phyloP scores from a whole-genome alignment of 2,888 invertebrate genomes.

The Byasa hedistus region DNA sequence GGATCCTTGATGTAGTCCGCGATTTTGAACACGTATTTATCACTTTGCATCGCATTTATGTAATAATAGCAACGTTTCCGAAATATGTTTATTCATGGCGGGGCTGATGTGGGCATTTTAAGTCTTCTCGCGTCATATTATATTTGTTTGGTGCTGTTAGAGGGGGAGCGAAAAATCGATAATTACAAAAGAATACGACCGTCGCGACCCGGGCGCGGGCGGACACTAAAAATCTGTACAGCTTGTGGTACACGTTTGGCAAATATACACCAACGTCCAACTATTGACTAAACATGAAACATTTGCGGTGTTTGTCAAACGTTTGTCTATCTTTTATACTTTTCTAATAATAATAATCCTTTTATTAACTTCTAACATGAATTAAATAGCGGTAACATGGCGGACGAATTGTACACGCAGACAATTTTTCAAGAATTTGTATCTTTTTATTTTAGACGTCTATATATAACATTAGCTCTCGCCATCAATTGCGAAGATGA shows the following conservation, averaged over 20 bases:
- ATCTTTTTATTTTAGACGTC: too few relatives aligned
- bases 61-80: slow-evolving; percentile 30
- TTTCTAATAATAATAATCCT: not conserved
- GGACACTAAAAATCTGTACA: slow-evolving; percentile 48
- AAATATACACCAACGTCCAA: slow-evolving; percentile 35
- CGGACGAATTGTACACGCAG: too few relatives aligned
- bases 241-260: slow-evolving; percentile 29
- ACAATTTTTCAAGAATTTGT: too few relatives aligned
- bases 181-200: slow-evolving; percentile 33
- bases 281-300: not conserved
- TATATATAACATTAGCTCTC: too few relatives aligned
- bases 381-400: too few relatives aligned
- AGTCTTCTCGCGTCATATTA: slow-evolving; percentile 33
- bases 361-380: too few relatives aligned
- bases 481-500: too few relatives aligned
- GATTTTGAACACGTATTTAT: slow-evolving; percentile 33
- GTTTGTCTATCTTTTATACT: not conserved
- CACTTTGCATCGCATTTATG: slow-evolving; percentile 39
- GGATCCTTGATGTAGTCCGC: slow-evolving; percentile 44
- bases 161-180: slow-evolving; percentile 31
- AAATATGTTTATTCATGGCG: slow-evolving; percentile 45
- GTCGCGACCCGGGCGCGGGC: slow-evolving; percentile 59
- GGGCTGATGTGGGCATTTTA: slow-evolving; percentile 27
- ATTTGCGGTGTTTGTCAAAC: slow-evolving; percentile 9
- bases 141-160: slow-evolving; percentile 32